phyloP scores from a whole-genome alignment of 2,888 invertebrate genomes.

The Heliconius ismenius region DNA sequence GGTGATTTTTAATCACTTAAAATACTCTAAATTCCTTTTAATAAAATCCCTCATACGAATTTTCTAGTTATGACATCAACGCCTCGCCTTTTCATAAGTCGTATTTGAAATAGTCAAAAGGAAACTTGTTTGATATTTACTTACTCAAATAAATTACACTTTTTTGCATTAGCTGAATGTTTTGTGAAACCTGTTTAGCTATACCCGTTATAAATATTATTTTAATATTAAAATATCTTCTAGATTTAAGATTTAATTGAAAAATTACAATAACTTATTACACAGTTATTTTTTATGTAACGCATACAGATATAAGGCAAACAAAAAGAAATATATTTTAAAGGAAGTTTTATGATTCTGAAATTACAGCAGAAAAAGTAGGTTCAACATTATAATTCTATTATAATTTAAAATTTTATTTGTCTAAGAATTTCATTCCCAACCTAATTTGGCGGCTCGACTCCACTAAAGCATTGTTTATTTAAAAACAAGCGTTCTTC shows the following conservation, averaged over 20 bases:
- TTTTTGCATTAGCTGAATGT: slow-evolving; percentile 11
- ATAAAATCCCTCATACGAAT: slow-evolving; percentile 5
- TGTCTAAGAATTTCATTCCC: slow-evolving; percentile 43
- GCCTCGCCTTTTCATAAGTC: too few relatives aligned
- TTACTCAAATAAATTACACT: slow-evolving; percentile 17
- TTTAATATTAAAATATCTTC: too few relatives aligned
- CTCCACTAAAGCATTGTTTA: slow-evolving; percentile 58
- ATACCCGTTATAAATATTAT: too few relatives aligned
- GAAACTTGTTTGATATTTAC: slow-evolving; percentile 36
- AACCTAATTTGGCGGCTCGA: slow-evolving; percentile 56
- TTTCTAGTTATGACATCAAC: not conserved
- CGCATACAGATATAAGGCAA: too few relatives aligned
- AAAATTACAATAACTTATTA: too few relatives aligned
- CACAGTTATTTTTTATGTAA: too few relatives aligned
- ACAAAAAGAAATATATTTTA: not conserved
- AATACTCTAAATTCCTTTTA: too few relatives aligned
- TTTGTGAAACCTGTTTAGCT: not conserved
- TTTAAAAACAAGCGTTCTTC: slow-evolving; percentile 60
- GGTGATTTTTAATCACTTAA: not conserved
- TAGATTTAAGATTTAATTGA: too few relatives aligned
- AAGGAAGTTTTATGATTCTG: not conserved
- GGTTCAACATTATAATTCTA: slow-evolving; percentile 35
- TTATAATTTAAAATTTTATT: slow-evolving; percentile 50
- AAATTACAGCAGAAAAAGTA: not conserved
- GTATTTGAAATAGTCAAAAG: slow-evolving; percentile 38